Percentiles rank a stretch among this genome's conserved stretches.
phyloP scores from a whole-genome alignment of 2,113 vertebrate species.

The Telmatochromis sp. region DNA sequence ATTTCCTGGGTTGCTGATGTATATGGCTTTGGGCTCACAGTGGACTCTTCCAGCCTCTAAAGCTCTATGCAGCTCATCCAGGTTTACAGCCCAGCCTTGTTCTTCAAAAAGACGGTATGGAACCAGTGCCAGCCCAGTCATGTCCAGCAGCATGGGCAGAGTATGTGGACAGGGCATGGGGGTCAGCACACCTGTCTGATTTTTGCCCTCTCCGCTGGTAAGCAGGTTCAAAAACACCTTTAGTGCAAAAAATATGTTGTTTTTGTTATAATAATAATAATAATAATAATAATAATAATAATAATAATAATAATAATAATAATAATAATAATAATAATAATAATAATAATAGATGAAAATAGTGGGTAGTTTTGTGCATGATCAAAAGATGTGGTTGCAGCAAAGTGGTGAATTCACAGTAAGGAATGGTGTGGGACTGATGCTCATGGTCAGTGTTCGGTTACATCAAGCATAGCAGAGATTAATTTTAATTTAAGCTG shows the following conservation, averaged over 20 bases:
- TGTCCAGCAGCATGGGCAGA: slow-evolving; percentile 30
- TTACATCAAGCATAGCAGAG: background rate
- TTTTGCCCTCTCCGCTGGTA: slow-evolving; percentile 2
- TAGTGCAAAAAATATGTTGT: background rate
- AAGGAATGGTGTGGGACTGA: background rate
- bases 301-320: background rate
- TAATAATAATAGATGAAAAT: background rate
- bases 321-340: background rate
- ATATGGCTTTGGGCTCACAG: slow-evolving; percentile 62
- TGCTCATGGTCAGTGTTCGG: background rate
- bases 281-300: background rate
- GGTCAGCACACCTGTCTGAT: slow-evolving; percentile 51
- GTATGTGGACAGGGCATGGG: slow-evolving; percentile 53
- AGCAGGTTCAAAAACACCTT: slow-evolving; percentile 41
- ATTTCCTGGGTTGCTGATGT: slow-evolving; percentile 69
- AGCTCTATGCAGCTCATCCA: slow-evolving; percentile 34
- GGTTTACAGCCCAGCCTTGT: slow-evolving; percentile 49
- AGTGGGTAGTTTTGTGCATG: background rate
- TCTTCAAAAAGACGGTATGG: slow-evolving; percentile 53
- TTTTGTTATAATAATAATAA: background rate
- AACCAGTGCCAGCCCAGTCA: background rate
- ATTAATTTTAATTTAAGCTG: background rate
- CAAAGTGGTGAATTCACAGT: background rate
- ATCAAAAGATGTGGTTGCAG: background rate
- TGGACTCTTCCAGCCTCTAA: background rate